Base-by-base conservation (phyloP, 2,797 vertebrate species). In the Neopelma chrysocephalum region DNA sequence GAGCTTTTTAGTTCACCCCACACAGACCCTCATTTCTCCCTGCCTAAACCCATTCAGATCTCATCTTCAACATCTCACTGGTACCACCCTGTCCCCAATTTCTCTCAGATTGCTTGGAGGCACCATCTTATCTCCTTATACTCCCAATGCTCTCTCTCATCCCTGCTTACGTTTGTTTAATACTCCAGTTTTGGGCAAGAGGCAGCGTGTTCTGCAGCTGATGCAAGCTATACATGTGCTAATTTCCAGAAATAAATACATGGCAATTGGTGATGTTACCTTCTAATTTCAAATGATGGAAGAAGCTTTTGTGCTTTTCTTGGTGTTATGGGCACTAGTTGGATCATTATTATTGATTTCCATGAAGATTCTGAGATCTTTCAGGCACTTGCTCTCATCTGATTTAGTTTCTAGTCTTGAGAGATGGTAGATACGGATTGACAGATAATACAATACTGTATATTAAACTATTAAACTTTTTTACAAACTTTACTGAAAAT, bases 241-340 rank as follows among this genome's bases (percentile, higher is more conserved):
- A 11, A 70, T 92, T 95, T 85, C 43, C 82, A 77, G 64, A 94
- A 96, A 70, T 80, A 91, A 54, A 29, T 56, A n/a, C 26, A 14
- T 70, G 64, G 31, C 60, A 88, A 43, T 56, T 17, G 14, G 42
- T 53, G 40, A 53, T 18, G 11, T 80, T 78, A 58, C 9, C 8
- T 82, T 85, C 72, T 81, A 43, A 86, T 80, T 85, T 80, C 43
- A 56, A 56, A 64, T 21, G 0, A 53, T 60, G 27, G 79, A 77
- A 77, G 48, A 82, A 27, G 17, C n/a, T 50, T 77, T 78, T 53
- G 48, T 88, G 31, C 48, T 82, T 80, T 87, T 92, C 40, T 56
- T 60, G 34, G 40, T 47, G 5, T 71, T 82, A n/a, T 0, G 27
- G 29, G 18, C 53, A 7, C 51, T 70, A 66, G 32, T 77, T 61